Conservation (phyloP, 2,888 invertebrate genomes). For the Brenthis daphne region DNA sequence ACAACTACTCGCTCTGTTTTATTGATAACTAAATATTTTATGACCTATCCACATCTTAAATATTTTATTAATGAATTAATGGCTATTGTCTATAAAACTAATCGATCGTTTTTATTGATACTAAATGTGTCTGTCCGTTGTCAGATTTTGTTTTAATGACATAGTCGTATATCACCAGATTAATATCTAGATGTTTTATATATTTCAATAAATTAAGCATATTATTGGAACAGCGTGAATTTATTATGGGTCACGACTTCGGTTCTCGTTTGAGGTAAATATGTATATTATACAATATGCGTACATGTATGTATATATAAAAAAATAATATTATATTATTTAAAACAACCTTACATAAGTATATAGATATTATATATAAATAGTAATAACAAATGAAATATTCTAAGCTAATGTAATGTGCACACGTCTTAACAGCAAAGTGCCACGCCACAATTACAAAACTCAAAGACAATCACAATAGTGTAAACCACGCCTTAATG, state of each 20-base stretch:
- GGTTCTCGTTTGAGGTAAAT: no score
- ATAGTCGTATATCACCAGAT: no score
- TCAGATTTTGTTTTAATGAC: slow-evolving; percentile 8
- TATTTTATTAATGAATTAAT: slow-evolving; percentile 67
- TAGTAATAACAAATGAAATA: no score
- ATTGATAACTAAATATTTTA: slow-evolving; percentile 67
- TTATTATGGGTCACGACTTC: no score
- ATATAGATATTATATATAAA: no score
- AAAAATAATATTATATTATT: no score
- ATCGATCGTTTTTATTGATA: slow-evolving; percentile 51
- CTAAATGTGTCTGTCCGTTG: slow-evolving; percentile 32
- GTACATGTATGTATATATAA: no score
- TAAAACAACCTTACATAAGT: no score
- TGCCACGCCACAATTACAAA: not conserved
- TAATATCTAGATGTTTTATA: no score
- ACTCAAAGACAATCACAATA: slow-evolving; percentile 2
- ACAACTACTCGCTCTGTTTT: slow-evolving; percentile 62
- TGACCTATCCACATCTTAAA: slow-evolving; percentile 55
- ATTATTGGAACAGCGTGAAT: no score
- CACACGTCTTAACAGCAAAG: not conserved
- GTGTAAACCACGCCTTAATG: slow-evolving; percentile 51
- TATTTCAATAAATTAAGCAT: no score
- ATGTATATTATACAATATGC: no score
- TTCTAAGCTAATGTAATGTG: not conserved
- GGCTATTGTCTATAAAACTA: slow-evolving; percentile 43